Base-by-base conservation (phyloP, 2,797 vertebrate genomes). In the Paguma larvata region DNA sequence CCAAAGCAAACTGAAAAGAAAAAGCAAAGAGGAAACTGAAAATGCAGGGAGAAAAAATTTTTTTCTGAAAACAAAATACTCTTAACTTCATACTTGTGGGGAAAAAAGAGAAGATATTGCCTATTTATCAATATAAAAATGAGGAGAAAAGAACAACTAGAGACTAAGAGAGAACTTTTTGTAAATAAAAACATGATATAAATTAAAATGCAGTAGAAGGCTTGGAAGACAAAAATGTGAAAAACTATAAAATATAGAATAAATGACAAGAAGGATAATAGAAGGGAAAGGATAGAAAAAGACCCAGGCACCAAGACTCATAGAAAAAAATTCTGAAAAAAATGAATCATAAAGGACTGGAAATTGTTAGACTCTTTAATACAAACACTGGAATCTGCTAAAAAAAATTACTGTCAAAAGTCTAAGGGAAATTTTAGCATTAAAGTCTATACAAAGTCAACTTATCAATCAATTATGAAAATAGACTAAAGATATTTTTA, bases 121-220 rank as follows among this genome's bases (percentile, higher is more conserved):
- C 73, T 46, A 75, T 53, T 25, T 67, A 53, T 13, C 5, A 91
- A 46, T 75, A 65, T 25, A 94, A 80, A 95, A 84, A 70, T 56
- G 14, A 32, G 10, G 34, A 88, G 4, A 32, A 13, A 89, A 89
- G 53, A 89, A 95, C 8, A 91, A 68, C 9, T 89, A 67, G 16
- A 85, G 16, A 32, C 6, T n/a, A 44, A 93, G 19, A 85, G 4
- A 79, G 23, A 93, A 94, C 30, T 70, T 83, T 85, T 34, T 53
- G 10, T 82, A 89, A 96, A 96, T 85, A 89, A 91, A 95, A 95
- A 67, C 32, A 65, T 78, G 34, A 80, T 53, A 89, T 91, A 89
- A 95, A 89, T 90, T 27, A 89, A 94, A 89, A 95, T 91, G 27
- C 18, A 89, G 23, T 78, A 91, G 70, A 87, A 85, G 27, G 8